phyloP scores from a whole-genome alignment of 2,888 invertebrate species.

The Apeira syringaria region DNA sequence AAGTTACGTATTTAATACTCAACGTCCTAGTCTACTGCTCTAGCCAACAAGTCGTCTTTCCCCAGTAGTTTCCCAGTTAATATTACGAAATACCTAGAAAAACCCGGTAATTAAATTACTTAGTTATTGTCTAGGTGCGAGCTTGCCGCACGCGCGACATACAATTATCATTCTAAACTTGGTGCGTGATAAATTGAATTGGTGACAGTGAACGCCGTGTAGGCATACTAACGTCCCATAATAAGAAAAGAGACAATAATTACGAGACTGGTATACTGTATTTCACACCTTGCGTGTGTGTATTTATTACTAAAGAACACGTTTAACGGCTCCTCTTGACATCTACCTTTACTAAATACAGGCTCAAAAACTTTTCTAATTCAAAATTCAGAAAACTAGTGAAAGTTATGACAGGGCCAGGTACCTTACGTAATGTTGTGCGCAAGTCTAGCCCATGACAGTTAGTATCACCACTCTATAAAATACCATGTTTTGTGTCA shows the following conservation, averaged over 20 bases:
- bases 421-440: too few species aligned
- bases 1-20: too few species aligned
- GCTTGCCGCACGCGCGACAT: slow-evolving; percentile 58
- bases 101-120: slow-evolving; percentile 57
- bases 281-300: slow-evolving; percentile 47
- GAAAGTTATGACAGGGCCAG: too few species aligned
- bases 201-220: slow-evolving; percentile 55
- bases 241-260: slow-evolving; percentile 56
- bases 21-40: too few species aligned
- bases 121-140: slow-evolving; percentile 64
- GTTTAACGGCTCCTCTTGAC: slow-evolving; percentile 9
- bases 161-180: slow-evolving; percentile 63
- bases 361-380: neutral
- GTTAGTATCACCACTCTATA: too few species aligned
- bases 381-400: too few species aligned
- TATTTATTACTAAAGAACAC: slow-evolving; percentile 33
- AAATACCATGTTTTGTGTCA: too few species aligned
- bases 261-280: slow-evolving; percentile 44
- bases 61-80: neutral
- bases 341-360: neutral
- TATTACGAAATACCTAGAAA: slow-evolving; percentile 43
- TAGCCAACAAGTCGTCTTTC: too few species aligned
- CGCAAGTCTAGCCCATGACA: too few species aligned
- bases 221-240: slow-evolving; percentile 63
- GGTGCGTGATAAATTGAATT: slow-evolving; percentile 69